These are phyloP conservation scores for Equus przewalskii DNA, from an alignment of 2,113 vertebrate genomes.

Conservation along the genomic window DNA sequence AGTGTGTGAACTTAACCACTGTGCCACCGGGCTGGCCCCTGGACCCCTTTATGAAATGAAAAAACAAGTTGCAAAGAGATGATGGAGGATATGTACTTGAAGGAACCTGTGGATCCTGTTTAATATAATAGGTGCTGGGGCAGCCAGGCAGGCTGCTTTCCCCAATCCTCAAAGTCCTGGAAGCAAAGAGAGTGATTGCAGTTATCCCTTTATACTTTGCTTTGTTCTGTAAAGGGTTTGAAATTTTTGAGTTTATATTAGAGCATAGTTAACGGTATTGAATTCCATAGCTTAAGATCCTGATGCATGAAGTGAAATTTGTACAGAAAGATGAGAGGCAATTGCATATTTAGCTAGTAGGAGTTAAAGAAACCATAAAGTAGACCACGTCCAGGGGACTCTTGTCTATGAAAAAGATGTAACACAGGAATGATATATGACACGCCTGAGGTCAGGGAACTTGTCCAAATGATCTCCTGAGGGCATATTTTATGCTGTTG, in stretches of 20 bases:
- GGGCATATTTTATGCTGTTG: not conserved
- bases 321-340: not conserved
- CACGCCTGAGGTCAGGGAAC: not conserved
- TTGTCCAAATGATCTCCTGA: not conserved
- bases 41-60: slow-evolving; percentile 20
- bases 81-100: not conserved
- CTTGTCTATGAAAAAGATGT: slow-evolving; percentile 15
- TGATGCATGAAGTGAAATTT: slow-evolving; percentile 10
- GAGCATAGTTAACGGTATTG: slow-evolving; percentile 1
- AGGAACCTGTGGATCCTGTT: not conserved
- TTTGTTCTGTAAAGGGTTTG: slow-evolving; percentile 46
- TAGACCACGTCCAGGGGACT: not conserved
- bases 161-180: not conserved
- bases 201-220: slow-evolving; percentile 6
- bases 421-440: not conserved
- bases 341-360: not conserved
- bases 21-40: too few species aligned
- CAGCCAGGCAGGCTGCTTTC: not conserved
- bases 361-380: not conserved
- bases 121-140: not conserved
- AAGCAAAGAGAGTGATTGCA: not conserved
- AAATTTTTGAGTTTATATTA: slow-evolving; percentile 14
- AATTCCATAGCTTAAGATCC: not conserved
- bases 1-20: too few species aligned
- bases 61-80: not conserved